A percentile compares a stretch with the other conserved stretches of the same genome.
Evolutionary conservation across 2,888 invertebrate species (phyloP).

Genomic region (Crossocerus cetratus): DNA sequence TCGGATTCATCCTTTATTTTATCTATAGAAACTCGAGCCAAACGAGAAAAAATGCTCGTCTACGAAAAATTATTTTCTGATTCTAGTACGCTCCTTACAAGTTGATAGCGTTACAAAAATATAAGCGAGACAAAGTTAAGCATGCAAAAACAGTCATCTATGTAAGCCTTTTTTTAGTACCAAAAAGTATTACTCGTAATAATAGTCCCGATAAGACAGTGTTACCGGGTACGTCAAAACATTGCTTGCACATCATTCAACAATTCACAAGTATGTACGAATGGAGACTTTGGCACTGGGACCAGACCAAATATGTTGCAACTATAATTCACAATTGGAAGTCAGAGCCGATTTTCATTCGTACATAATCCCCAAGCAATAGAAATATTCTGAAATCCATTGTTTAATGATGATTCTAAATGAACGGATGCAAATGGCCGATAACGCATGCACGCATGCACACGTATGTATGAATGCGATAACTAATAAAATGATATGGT

Average conservation of each 20-base stretch:
- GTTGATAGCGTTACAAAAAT: slow-evolving; percentile 44
- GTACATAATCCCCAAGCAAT: too few relatives aligned
- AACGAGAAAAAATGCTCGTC: slow-evolving; percentile 48
- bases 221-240: background rate
- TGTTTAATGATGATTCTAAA: background rate
- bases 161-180: slow-evolving; percentile 38
- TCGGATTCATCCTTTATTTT: slow-evolving; percentile 43
- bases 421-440: slow-evolving; percentile 14
- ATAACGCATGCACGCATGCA: slow-evolving; percentile 40
- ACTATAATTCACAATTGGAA: too few relatives aligned
- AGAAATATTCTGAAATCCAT: too few relatives aligned
- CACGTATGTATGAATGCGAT: slow-evolving; percentile 25
- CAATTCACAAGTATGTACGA: too few relatives aligned
- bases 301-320: too few relatives aligned
- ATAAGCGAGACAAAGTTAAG: slow-evolving; percentile 48
- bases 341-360: too few relatives aligned
- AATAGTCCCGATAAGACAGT: slow-evolving; percentile 9
- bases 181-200: slow-evolving; percentile 16
- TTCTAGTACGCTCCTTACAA: slow-evolving; percentile 52
- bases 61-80: slow-evolving; percentile 47
- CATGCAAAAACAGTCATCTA: slow-evolving; percentile 51
- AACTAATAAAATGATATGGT: too few relatives aligned
- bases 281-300: too few relatives aligned
- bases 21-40: slow-evolving; percentile 44
- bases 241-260: too few relatives aligned